Conservation (phyloP, 2,113 vertebrate species). For the Platysternon megacephalum region DNA sequence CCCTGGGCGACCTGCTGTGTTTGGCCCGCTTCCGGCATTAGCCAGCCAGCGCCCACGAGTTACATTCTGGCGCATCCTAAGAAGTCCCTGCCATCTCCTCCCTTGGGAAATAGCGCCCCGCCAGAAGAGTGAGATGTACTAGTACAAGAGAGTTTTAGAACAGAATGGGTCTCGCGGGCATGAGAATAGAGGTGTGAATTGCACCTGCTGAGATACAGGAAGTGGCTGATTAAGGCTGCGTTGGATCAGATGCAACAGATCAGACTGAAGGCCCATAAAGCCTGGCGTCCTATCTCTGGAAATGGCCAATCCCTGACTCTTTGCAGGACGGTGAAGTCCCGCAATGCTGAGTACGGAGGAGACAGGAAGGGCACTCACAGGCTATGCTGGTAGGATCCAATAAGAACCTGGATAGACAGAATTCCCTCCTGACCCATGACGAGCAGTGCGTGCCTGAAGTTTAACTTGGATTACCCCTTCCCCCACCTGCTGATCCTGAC, state of each 20-base stretch:
- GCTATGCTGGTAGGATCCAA: background rate
- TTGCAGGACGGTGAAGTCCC: background rate
- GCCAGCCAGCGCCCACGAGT: background rate
- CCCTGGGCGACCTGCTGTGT: background rate
- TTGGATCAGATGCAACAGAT: background rate
- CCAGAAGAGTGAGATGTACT: background rate
- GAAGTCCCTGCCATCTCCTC: background rate
- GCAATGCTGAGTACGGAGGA: background rate
- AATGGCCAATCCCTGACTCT: background rate
- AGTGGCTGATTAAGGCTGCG: background rate
- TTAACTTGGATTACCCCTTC: background rate
- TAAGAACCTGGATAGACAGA: background rate
- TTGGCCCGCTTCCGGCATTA: background rate
- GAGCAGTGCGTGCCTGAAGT: background rate
- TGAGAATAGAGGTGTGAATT: rapidly evolving
- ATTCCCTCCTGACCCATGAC: background rate
- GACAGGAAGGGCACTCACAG: too few species aligned
- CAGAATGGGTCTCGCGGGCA: background rate
- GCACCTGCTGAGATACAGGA: background rate
- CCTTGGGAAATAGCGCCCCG: background rate
- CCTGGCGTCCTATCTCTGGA: background rate
- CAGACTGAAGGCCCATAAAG: background rate
- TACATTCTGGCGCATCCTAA: background rate
- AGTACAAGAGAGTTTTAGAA: background rate
- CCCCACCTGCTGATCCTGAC: background rate